phyloP scores from a whole-genome alignment of 2,888 invertebrate genomes.

The Polietes domitor region DNA sequence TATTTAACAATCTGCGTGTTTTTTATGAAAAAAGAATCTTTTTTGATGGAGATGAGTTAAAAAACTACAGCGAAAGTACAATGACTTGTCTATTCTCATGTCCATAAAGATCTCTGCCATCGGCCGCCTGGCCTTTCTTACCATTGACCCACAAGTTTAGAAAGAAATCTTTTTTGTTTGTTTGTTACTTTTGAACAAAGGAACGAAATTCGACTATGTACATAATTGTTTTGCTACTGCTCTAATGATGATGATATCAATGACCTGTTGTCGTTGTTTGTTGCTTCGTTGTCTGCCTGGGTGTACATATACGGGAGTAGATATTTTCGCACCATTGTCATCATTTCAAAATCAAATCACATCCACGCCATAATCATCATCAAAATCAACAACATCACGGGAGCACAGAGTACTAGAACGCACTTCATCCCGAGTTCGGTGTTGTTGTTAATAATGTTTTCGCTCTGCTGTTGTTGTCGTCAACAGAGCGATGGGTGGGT shows the following conservation, averaged over 20 bases:
- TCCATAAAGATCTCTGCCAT: background rate
- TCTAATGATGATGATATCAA: constrained; percentile 28
- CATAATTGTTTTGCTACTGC: background rate
- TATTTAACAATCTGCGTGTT: background rate
- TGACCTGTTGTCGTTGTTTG: constrained; percentile 15
- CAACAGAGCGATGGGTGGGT: background rate
- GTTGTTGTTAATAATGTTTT: constrained; percentile 5
- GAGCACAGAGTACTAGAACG: background rate
- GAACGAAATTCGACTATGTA: no score
- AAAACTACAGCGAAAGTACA: background rate
- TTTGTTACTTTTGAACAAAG: background rate
- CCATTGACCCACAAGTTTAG: constrained; percentile 29
- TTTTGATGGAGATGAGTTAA: background rate
- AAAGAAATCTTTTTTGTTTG: background rate
- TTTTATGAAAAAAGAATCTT: background rate
- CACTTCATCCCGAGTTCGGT: background rate
- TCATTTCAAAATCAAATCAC: background rate
- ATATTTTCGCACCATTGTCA: background rate
- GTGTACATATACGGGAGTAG: background rate
- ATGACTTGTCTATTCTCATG: constrained; percentile 24
- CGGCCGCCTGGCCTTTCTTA: background rate
- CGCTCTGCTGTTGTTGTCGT: background rate
- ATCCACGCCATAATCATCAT: background rate
- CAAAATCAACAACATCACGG: background rate
- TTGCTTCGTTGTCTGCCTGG: background rate